Conservation (phyloP, 2,113 vertebrate species). For the Rutilus rutilus region DNA sequence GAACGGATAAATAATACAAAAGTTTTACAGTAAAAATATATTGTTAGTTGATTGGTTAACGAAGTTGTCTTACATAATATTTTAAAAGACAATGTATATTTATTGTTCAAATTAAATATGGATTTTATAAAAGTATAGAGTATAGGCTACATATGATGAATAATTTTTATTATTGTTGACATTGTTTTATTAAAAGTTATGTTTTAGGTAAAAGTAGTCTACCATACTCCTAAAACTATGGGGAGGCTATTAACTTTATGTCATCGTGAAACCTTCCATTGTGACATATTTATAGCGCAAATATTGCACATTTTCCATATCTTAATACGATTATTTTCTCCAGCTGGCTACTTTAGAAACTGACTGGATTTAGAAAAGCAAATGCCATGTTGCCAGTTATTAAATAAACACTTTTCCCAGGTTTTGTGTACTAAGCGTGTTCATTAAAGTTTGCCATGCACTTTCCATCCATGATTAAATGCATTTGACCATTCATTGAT, state of each 20-base stretch:
- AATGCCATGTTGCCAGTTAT: background rate
- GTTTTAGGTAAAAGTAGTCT: background rate
- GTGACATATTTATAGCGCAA: background rate
- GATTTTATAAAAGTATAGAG: background rate
- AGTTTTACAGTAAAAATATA: background rate
- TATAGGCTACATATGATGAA: too few relatives aligned
- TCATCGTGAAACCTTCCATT: background rate
- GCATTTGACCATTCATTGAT: background rate
- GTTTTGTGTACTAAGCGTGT: background rate
- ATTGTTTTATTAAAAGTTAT: background rate
- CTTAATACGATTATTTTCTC: background rate
- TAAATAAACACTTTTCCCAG: too few relatives aligned
- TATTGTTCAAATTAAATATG: background rate
- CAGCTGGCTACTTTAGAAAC: too few relatives aligned
- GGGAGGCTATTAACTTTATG: background rate
- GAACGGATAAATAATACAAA: background rate
- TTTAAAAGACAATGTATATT: background rate
- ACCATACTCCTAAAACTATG: background rate
- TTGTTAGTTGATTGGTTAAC: background rate
- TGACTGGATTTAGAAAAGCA: background rate
- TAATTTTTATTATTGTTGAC: background rate
- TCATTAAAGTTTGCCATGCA: background rate
- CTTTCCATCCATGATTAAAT: background rate
- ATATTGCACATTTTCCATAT: background rate
- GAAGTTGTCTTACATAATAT: background rate